Base-by-base conservation (phyloP, 1,140 invertebrate species). In the Drosophila micromelanica region DNA sequence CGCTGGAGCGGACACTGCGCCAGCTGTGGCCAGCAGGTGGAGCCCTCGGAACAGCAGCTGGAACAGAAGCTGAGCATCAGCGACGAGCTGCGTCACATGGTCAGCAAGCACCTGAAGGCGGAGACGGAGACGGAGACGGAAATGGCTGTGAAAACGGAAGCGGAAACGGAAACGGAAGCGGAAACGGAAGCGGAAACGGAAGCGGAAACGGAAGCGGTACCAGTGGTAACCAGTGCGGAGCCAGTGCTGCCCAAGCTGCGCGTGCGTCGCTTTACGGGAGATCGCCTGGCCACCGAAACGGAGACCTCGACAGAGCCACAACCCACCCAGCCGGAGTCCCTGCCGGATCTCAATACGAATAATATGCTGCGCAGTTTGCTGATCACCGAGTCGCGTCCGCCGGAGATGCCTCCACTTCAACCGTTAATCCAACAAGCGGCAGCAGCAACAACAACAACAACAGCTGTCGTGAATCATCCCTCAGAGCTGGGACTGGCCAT, bases 231-330 rank as follows among this genome's bases (percentile, higher is more conserved):
- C 3, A 27, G 0, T n/a, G n/a, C n/a, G 23, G 23, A 27, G 23
- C 23, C 27, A 0, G 4, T 1, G 4, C 27, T 60, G 4, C 80
- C 76, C 2, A 86, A 71, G 38, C 42, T 86, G 9, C 63, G 84
- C 2, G 84, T 86, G 2, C 82, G 82, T 17, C 84, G 82, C 17
- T 86, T 86, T 8, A 82, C 71, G 0, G 82, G 82, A n/a, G 82
- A 86, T 48, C 71, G 75, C 0, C 20, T 87, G 13, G 57, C 17
- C 1, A 7, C 35, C 5, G 49, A 63, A 6, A 0, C 15, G 15
- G 60, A 51, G 12, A 1, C 8, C 3, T 5, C 4, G 11, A 7
- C 30, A 8, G 1, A 7, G 8, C 30, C 30, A 32, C 30, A 6
- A 2, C 30, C 30, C 5, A 7, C 1, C 5, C 30, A 2, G 30